These are phyloP conservation scores for Macrobrachium rosenbergii DNA, from an alignment of 1,140 invertebrate species.

Conservation along the genomic window DNA sequence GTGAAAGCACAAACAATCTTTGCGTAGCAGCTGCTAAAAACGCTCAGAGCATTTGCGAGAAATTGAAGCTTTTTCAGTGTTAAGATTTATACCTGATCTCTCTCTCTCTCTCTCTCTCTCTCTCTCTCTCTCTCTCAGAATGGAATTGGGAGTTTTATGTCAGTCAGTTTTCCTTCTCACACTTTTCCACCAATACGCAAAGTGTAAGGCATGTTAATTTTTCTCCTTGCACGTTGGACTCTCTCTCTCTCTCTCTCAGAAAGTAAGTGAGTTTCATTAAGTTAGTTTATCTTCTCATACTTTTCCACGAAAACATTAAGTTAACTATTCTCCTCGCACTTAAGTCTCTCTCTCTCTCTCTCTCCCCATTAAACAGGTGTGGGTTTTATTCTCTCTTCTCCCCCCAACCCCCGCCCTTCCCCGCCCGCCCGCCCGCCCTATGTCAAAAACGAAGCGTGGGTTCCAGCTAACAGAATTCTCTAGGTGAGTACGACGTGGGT, in stretches of 20 bases:
- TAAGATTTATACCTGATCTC: no score
- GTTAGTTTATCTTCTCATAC: no score
- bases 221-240: neutral
- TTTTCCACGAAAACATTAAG: no score
- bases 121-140: no score
- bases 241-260: constrained; percentile 40
- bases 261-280: no score
- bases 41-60: no score
- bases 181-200: neutral
- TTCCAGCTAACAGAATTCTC: neutral
- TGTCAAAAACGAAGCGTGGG: neutral
- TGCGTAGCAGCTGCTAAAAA: no score
- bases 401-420: neutral
- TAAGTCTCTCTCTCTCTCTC: constrained; percentile 41
- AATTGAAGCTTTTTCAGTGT: no score
- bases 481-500: neutral
- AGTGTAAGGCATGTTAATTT: neutral
- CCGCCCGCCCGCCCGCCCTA: neutral
- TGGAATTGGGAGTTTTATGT: neutral
- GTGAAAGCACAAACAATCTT: no score
- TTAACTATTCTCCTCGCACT: no score
- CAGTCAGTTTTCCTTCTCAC: neutral
- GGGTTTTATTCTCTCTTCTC: neutral
- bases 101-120: no score
- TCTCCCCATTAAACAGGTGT: neutral